Conservation (phyloP, 2,797 vertebrate species). For the Gouania willdenowi region DNA sequence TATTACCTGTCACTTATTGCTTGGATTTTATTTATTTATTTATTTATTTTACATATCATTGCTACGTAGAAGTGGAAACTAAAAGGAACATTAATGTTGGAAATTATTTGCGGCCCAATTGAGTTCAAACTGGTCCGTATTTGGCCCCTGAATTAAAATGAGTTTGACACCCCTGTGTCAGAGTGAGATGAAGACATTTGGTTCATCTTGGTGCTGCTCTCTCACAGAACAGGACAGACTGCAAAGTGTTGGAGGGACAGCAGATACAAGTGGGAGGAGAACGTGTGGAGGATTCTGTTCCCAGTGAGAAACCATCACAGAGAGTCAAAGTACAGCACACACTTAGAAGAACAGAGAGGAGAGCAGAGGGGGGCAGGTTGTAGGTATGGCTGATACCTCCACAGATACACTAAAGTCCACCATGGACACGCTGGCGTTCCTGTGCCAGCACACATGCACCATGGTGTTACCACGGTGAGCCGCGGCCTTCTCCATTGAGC, state of each 20-base stretch:
- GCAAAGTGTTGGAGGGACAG: constrained; percentile 22
- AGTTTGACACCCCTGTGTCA: too few relatives aligned
- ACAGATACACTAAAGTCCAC: constrained; percentile 97
- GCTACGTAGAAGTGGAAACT: too few relatives aligned
- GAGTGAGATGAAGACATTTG: constrained; percentile 33
- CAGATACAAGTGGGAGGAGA: constrained; percentile 38
- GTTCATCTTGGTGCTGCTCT: constrained; percentile 47
- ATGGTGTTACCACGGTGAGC: constrained; percentile 97
- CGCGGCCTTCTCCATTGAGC: constrained; percentile 84
- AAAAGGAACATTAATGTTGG: too few relatives aligned
- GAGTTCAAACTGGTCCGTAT: too few relatives aligned
- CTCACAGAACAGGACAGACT: constrained; percentile 24
- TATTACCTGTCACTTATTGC: too few relatives aligned
- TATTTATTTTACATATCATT: too few relatives aligned
- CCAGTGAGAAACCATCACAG: constrained; percentile 39
- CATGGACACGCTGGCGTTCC: constrained; percentile 98
- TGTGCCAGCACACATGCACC: constrained; percentile 98
- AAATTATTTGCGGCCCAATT: too few relatives aligned
- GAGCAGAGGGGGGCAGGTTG: constrained; percentile 54
- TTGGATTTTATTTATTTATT: too few relatives aligned
- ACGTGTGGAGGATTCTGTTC: constrained; percentile 49
- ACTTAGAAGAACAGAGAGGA: constrained; percentile 41
- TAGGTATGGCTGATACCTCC: constrained; percentile 84
- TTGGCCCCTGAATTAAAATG: too few relatives aligned
- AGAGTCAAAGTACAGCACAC: constrained; percentile 43